Conservation (phyloP, 2,797 vertebrate genomes). For the Hozukius guyotensis region DNA sequence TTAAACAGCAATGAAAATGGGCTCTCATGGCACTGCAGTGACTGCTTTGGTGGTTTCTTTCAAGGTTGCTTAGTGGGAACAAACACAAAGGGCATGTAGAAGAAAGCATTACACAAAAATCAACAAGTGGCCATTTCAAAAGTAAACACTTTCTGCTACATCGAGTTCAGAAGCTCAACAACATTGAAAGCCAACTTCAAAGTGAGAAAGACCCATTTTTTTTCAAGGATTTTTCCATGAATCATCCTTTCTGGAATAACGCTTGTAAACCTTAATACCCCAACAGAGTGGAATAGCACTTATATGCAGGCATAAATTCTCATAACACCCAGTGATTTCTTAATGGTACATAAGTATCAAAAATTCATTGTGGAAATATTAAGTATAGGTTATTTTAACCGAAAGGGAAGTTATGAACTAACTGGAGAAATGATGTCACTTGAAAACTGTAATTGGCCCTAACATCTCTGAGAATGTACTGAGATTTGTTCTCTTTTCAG, state of each 20-base stretch:
- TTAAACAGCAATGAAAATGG: conserved; percentile 47
- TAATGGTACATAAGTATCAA: conserved; percentile 55
- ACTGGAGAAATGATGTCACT: conserved; percentile 70
- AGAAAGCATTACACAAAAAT: conserved; percentile 55
- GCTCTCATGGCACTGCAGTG: conserved; percentile 15
- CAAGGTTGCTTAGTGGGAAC: conserved; percentile 48
- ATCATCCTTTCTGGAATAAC: conserved; percentile 62
- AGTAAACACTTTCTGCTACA: conserved; percentile 71
- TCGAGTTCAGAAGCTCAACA: conserved; percentile 56
- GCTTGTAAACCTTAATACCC: conserved; percentile 61
- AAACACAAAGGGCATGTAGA: conserved; percentile 52
- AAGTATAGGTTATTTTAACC: conserved; percentile 53
- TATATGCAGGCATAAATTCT: conserved; percentile 56
- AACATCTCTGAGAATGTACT: conserved; percentile 55
- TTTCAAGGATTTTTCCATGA: conserved; percentile 55
- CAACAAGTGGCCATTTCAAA: conserved; percentile 65
- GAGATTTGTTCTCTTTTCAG: conserved; percentile 54
- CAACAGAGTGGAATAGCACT: conserved; percentile 61
- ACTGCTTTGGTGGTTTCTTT: conserved; percentile 59
- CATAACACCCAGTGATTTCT: conserved; percentile 61
- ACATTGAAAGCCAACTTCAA: conserved; percentile 58
- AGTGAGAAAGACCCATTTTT: conserved; percentile 40
- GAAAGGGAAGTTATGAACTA: conserved; percentile 70
- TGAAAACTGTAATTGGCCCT: conserved; percentile 66
- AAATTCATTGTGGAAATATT: conserved; percentile 60